Conservation (phyloP, 2,888 invertebrate genomes). For the Chymomyza caudatula region DNA sequence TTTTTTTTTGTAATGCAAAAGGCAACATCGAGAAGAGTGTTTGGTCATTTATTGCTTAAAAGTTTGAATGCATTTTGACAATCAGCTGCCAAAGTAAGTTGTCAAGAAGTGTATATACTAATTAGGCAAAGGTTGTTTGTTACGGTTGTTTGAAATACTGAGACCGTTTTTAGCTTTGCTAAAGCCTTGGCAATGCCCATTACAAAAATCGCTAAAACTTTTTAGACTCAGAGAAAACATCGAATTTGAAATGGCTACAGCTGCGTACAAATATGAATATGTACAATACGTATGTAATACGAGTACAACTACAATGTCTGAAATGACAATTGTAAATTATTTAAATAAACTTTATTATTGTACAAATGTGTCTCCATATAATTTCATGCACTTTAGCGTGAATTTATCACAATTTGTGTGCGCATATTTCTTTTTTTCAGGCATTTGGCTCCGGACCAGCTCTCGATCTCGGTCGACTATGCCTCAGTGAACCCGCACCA, state of each 20-base stretch:
- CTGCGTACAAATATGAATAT: neutral
- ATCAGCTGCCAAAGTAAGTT: slow-evolving; percentile 71
- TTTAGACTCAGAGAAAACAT: no score
- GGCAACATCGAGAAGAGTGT: slow-evolving; percentile 60
- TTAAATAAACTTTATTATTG: slow-evolving; percentile 71
- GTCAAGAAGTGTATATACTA: slow-evolving; percentile 37
- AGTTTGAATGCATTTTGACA: slow-evolving; percentile 71
- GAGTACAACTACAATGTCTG: slow-evolving; percentile 33
- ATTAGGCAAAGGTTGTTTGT: neutral
- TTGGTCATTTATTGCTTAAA: slow-evolving; percentile 71
- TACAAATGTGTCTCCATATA: slow-evolving; percentile 73
- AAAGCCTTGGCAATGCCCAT: no score
- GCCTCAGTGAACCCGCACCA: slow-evolving; percentile 15
- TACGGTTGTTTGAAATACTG: no score
- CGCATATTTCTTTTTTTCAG: slow-evolving; percentile 56
- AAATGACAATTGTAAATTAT: slow-evolving; percentile 71
- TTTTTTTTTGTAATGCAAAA: neutral
- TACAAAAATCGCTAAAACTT: no score
- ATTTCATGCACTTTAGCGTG: slow-evolving; percentile 75
- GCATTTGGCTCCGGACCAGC: slow-evolving; percentile 7
- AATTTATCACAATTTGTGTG: slow-evolving; percentile 76
- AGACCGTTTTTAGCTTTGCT: no score
- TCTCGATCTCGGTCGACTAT: neutral
- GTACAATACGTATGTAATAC: neutral
- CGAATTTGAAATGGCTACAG: no score